Percentiles rank a stretch among this genome's conserved stretches.
Conservation (phyloP, 1,140 invertebrate species). For the Zaprionus vittiger region DNA sequence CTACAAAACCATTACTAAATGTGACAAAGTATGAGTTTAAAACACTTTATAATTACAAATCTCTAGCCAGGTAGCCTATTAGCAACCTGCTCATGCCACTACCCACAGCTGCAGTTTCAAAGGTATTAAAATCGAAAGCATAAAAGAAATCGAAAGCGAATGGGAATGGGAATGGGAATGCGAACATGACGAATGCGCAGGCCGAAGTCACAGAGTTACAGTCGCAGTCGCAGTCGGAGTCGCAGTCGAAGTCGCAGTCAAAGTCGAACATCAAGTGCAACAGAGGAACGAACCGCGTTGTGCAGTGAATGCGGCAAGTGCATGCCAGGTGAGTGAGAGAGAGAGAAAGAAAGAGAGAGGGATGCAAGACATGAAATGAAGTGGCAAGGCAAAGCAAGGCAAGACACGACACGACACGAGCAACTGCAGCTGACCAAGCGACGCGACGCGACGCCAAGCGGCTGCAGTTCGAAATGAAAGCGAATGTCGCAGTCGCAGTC, state of each 20-base stretch:
- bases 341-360: background rate
- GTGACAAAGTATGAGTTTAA: background rate
- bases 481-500: conserved; percentile 73
- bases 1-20: background rate
- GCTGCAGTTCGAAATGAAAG: conserved; percentile 69
- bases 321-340: conserved; percentile 21
- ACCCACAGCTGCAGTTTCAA: conserved; percentile 53
- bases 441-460: conserved; percentile 56
- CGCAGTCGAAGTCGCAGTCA: background rate
- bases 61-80: background rate
- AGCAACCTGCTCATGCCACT: conserved; percentile 14
- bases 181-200: conserved; percentile 33
- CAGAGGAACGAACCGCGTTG: conserved; percentile 64
- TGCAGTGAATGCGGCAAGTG: conserved; percentile 39
- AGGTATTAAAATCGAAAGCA: conserved; percentile 77
- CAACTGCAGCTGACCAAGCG: conserved; percentile 70
- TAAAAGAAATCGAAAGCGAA: conserved; percentile 79
- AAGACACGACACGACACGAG: conserved; percentile 40
- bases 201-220: conserved; percentile 13
- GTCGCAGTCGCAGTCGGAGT: conserved; percentile 15
- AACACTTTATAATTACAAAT: background rate
- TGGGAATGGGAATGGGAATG: conserved; percentile 20
- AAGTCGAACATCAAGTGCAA: conserved; percentile 70
- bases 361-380: conserved; percentile 26
- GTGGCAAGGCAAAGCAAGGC: conserved; percentile 44